phyloP scores from a whole-genome alignment of 1,140 invertebrate species.

The Zaprionus davidi region DNA sequence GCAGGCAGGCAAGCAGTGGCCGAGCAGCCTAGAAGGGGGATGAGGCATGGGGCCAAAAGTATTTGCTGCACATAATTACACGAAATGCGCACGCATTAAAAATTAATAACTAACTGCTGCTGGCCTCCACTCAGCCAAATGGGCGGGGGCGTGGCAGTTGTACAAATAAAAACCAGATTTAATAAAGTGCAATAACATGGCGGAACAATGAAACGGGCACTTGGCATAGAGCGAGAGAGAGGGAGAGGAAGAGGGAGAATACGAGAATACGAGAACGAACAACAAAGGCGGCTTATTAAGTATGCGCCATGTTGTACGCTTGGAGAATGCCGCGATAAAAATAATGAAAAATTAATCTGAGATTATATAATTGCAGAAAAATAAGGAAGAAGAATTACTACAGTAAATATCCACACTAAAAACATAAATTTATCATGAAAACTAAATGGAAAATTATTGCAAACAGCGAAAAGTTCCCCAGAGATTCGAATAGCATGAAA shows the following conservation, averaged over 20 bases:
- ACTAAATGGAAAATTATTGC: constrained; percentile 1
- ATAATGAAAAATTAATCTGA: constrained; percentile 26
- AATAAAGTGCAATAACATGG: constrained; percentile 48
- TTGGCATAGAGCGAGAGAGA: constrained; percentile 12
- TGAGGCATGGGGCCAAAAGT: constrained; percentile 17
- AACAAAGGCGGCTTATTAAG: constrained; percentile 40
- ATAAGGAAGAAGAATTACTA: background rate
- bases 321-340: constrained; percentile 3
- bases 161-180: constrained; percentile 48
- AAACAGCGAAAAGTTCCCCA: background rate
- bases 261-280: constrained; percentile 6
- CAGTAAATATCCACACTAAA: background rate
- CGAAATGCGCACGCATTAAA: constrained; percentile 50
- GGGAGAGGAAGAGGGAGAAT: background rate
- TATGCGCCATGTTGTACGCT: constrained; percentile 20
- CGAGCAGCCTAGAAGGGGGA: background rate
- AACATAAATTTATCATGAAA: background rate
- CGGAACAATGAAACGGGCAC: constrained; percentile 34
- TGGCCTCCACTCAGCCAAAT: background rate
- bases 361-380: constrained; percentile 24
- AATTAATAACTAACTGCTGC: constrained; percentile 53
- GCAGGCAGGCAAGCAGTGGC: background rate
- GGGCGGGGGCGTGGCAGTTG: constrained; percentile 13
- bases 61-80: constrained; percentile 52
- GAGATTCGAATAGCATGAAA: background rate